Conservation (phyloP, 2,888 invertebrate species). For the Agonopterix heracliana region DNA sequence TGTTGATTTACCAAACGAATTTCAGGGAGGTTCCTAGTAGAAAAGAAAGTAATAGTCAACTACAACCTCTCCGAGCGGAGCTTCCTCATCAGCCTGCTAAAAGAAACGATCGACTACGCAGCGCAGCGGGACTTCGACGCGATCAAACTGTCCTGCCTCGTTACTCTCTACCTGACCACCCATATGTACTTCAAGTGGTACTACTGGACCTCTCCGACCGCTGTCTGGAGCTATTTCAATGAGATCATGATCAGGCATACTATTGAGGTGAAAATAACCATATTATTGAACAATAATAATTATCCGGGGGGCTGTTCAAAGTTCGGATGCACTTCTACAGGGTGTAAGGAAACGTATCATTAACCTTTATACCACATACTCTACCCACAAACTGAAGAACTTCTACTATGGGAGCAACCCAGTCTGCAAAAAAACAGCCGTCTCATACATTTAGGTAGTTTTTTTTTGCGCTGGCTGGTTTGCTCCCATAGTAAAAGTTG, state of each 20-base stretch:
- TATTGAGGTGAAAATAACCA: conserved; percentile 37
- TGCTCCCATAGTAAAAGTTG: too few species aligned
- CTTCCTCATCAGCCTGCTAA: conserved; percentile 41
- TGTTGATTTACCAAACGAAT: too few species aligned
- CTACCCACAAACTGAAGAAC: too few species aligned
- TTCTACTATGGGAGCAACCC: too few species aligned
- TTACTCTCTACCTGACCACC: conserved; percentile 48
- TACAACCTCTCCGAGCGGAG: conserved; percentile 43
- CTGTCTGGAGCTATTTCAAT: conserved; percentile 56
- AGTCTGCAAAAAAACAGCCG: too few species aligned
- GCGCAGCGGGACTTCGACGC: conserved; percentile 49
- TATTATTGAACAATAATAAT: not conserved
- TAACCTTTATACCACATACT: too few species aligned
- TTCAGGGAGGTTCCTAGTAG: conserved; percentile 29
- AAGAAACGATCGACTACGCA: conserved; percentile 49
- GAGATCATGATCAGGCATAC: conserved; percentile 58
- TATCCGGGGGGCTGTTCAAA: not conserved
- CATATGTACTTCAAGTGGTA: conserved; percentile 57
- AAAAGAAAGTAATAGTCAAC: conserved; percentile 44
- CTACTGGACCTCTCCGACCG: conserved; percentile 48
- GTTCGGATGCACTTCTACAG: not conserved
- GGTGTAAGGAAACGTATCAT: too few species aligned
- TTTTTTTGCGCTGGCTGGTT: too few species aligned
- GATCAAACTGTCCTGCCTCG: conserved; percentile 41
- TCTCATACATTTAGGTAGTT: too few species aligned